A percentile compares a stretch with the other conserved stretches of the same genome.
phyloP scores from a whole-genome alignment of 1,140 invertebrate species.

The Belonocnema kinseyi region DNA sequence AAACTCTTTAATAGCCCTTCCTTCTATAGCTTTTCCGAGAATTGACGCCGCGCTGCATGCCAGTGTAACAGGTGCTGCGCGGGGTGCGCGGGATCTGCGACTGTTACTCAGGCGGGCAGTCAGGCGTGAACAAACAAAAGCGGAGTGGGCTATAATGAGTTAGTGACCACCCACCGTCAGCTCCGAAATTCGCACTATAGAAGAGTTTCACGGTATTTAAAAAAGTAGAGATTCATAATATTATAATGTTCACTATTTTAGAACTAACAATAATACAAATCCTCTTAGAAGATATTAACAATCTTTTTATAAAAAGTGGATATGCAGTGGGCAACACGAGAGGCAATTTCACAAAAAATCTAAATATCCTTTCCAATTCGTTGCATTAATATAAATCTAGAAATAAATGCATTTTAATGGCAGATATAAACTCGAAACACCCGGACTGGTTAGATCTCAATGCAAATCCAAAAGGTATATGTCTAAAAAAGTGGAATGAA shows the following conservation, averaged over 20 bases:
- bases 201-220: conserved; percentile 31
- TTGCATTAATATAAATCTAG: neutral
- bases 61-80: conserved; percentile 30
- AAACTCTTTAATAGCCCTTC: no score
- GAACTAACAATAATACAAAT: neutral
- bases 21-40: no score
- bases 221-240: neutral
- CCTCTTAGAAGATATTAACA: neutral
- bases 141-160: conserved; percentile 42
- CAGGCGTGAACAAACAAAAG: no score
- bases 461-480: neutral
- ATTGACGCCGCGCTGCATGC: conserved; percentile 32
- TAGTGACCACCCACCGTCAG: no score
- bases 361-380: neutral
- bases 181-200: no score
- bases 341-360: neutral
- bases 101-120: no score
- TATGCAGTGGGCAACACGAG: neutral
- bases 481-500: conserved; percentile 19
- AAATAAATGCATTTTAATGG: conserved; percentile 19
- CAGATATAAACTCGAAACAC: conserved; percentile 31
- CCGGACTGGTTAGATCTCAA: neutral
- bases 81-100: no score
- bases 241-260: neutral
- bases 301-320: conserved; percentile 1